Conservation (phyloP, 2,113 vertebrate genomes). For the Procavia capensis region DNA sequence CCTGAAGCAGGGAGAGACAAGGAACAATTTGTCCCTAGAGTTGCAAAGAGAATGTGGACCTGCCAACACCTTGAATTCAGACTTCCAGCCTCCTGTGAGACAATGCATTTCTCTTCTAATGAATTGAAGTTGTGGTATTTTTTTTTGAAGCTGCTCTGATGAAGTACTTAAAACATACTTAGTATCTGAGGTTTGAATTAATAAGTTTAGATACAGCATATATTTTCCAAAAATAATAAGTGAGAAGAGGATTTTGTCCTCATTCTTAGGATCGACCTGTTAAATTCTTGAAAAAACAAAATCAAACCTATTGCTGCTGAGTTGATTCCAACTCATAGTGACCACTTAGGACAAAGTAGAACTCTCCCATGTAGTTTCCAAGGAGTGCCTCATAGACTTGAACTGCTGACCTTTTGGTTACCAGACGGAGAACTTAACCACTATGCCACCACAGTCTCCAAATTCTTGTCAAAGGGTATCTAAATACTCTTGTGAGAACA, state of each 20-base stretch:
- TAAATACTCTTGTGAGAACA: conserved; percentile 28
- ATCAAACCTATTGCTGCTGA: too few relatives aligned
- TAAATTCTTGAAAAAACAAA: too few relatives aligned
- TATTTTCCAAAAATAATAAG: conserved; percentile 3
- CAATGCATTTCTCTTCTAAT: background rate
- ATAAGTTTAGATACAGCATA: background rate
- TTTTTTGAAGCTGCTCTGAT: too few relatives aligned
- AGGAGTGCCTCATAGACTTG: too few relatives aligned
- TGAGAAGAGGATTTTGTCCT: background rate
- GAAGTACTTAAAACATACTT: background rate
- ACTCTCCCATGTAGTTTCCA: too few relatives aligned
- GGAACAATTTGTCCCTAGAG: background rate
- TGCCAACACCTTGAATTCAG: background rate
- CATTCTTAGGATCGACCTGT: background rate
- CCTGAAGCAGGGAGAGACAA: background rate
- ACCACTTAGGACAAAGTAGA: too few relatives aligned
- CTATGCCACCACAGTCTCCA: too few relatives aligned
- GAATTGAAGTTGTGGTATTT: background rate
- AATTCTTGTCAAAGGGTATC: background rate
- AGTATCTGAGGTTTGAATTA: background rate
- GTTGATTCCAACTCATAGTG: too few relatives aligned
- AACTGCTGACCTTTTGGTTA: too few relatives aligned
- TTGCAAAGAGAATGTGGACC: background rate
- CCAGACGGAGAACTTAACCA: too few relatives aligned
- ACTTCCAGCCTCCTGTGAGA: background rate